Conservation (phyloP, 2,797 vertebrate genomes). For the Lates japonicus region DNA sequence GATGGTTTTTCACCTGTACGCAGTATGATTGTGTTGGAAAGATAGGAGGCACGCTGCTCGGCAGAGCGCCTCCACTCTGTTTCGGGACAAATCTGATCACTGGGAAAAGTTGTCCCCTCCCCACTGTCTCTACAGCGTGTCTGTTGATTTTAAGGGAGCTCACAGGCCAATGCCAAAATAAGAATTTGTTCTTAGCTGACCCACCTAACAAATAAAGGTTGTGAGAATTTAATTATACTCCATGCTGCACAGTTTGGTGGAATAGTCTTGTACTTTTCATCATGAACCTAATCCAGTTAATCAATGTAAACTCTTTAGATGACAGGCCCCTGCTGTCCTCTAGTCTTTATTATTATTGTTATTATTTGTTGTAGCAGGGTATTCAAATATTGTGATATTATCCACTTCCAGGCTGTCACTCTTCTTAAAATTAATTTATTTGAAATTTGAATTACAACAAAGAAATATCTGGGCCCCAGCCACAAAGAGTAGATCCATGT, state of each 20-base stretch:
- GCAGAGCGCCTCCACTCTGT: conserved; percentile 67
- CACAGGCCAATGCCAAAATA: conserved; percentile 57
- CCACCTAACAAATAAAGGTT: conserved; percentile 76
- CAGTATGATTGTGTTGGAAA: conserved; percentile 56
- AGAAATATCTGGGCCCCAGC: conserved; percentile 9
- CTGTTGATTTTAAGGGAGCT: conserved; percentile 73
- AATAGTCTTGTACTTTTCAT: conserved; percentile 59
- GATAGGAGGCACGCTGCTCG: conserved; percentile 56
- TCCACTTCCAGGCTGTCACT: conserved; percentile 48
- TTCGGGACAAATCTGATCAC: conserved; percentile 70
- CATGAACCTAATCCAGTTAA: conserved; percentile 62
- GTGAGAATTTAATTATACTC: conserved; percentile 63
- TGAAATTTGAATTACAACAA: conserved; percentile 9
- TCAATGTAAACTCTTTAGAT: conserved; percentile 63
- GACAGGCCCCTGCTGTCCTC: conserved; percentile 69
- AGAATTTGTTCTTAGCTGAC: conserved; percentile 66
- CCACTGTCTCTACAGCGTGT: conserved; percentile 61
- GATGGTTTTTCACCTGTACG: conserved; percentile 71
- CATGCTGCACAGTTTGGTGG: conserved; percentile 59
- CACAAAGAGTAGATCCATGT: conserved; percentile 20
- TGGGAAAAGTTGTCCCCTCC: conserved; percentile 63
- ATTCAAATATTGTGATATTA: conserved; percentile 51
- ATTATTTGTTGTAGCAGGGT: conserved; percentile 37
- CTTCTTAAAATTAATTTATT: conserved; percentile 31
- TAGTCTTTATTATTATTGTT: conserved; percentile 39